phyloP scores from a whole-genome alignment of 2,888 invertebrate species.

The Odontocolon sp. region DNA sequence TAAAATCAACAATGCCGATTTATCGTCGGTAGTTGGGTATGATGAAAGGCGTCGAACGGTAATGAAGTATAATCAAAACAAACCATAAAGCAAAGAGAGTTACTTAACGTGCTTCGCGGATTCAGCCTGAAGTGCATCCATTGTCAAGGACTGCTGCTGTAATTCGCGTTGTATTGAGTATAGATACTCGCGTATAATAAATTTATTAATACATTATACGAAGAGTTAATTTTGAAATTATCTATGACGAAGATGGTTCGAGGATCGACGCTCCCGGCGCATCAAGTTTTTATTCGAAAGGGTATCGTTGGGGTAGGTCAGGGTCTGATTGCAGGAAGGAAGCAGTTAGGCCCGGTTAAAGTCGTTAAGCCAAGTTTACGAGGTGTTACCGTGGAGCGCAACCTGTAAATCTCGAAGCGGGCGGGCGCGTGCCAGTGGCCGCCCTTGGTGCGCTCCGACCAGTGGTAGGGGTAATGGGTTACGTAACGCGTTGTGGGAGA shows the following conservation, averaged over 20 bases:
- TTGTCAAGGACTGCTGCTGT: constrained; percentile 46
- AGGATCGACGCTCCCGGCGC: constrained; percentile 7
- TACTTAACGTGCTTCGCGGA: constrained; percentile 31
- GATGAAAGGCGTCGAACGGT: constrained; percentile 76
- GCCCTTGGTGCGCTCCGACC: constrained; percentile 73
- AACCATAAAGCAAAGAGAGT: constrained; percentile 73
- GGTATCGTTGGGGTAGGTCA: constrained; percentile 73
- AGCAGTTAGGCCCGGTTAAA: constrained; percentile 81
- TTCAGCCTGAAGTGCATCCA: constrained; percentile 31
- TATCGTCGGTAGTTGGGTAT: constrained; percentile 76
- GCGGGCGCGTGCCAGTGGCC: constrained; percentile 80
- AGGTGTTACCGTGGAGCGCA: constrained; percentile 81
- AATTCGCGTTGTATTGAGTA: background rate
- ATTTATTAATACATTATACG: too few species aligned
- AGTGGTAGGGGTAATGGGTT: constrained; percentile 70
- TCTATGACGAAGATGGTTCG: background rate
- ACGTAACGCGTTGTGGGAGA: constrained; percentile 67
- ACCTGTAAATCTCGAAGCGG: constrained; percentile 80
- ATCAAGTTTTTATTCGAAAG: constrained; percentile 26
- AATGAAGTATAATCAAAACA: constrained; percentile 80
- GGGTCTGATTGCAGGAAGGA: constrained; percentile 81
- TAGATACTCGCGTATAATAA: too few species aligned
- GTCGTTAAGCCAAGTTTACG: constrained; percentile 81
- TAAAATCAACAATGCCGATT: constrained; percentile 79
- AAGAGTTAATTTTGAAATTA: too few species aligned